Evolutionary conservation across 2,888 invertebrate species (phyloP), one percentile per base, ranked within the genome.

Genomic region (Noctua janthe): DNA sequence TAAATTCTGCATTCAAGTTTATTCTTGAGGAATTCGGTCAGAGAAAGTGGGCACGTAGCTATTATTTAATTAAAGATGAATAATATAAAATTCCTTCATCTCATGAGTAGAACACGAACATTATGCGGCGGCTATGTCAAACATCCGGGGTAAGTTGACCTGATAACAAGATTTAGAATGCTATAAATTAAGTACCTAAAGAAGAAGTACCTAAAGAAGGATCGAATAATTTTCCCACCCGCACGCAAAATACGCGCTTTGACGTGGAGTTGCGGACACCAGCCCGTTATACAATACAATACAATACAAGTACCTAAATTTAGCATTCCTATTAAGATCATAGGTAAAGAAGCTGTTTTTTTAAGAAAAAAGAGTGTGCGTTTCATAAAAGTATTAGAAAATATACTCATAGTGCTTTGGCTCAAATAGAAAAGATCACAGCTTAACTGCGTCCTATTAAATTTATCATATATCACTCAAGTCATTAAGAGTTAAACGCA

Each of bases 41-140:
- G 93, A 91, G 93, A 94, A 94, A 94, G 94, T 91, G 82, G 67
- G 84, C 78, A 78, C 87, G 77, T 84, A 80, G 85, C 86, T 78
- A 81, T 64, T 76, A 82, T 81, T 83, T 82, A 82, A 54, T 71
- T 76, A 73, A 93, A 90, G 76, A 94, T 94, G 94, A 94, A 92
- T 91, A 90, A 87, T 73, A 89, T 91, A 76, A 90, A 87, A 83
- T 88, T 94, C 82, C 75, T 91, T 76, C 88, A 91, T 69, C 76
- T 92, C 80, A 23, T 92, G 39, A 89, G 83, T 85, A 92, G 86
- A 88, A 88, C 90, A n/a, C 90, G 87, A 67, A 88, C 90, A 54
- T 74, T 92, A 62, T 84, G 82, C 80, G 81, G 72, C 49, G 84
- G 83, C 59, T 87, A 88, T 78, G 86, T 87, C 69, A 85, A 86